phyloP scores from a whole-genome alignment of 2,113 vertebrate genomes.

The Regulus satrapa region DNA sequence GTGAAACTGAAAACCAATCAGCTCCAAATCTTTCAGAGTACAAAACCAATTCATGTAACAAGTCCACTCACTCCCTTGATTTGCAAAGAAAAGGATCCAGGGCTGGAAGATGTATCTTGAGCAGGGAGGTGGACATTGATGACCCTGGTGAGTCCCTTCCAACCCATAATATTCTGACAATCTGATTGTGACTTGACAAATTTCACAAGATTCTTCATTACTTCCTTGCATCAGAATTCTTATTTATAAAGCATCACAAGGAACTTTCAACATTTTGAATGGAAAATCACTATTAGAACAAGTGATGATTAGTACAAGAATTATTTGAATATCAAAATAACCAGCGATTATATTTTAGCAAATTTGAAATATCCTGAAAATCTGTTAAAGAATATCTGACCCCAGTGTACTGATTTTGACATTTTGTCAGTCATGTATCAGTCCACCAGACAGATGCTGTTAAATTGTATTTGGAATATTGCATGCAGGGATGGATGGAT shows the following conservation, averaged over 20 bases:
- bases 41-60: not conserved
- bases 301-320: fast-evolving
- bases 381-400: not conserved
- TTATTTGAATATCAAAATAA: not conserved
- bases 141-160: not conserved
- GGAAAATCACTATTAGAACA: fast-evolving
- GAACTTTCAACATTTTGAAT: not conserved
- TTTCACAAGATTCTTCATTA: not conserved
- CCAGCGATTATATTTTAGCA: not conserved
- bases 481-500: not conserved
- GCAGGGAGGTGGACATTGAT: not conserved
- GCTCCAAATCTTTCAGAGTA: not conserved
- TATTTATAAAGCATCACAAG: not conserved
- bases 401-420: not conserved
- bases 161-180: not conserved
- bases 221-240: not conserved
- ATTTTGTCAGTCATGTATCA: not conserved
- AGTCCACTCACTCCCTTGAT: not conserved
- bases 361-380: not conserved
- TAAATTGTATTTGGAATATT: not conserved
- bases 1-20: not conserved
- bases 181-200: not conserved
- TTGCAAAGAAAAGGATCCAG: not conserved
- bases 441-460: not conserved
- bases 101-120: not conserved